These are phyloP conservation scores for Gopherus flavomarginatus DNA, from an alignment of 2,113 vertebrate species.

Conservation along the genomic window DNA sequence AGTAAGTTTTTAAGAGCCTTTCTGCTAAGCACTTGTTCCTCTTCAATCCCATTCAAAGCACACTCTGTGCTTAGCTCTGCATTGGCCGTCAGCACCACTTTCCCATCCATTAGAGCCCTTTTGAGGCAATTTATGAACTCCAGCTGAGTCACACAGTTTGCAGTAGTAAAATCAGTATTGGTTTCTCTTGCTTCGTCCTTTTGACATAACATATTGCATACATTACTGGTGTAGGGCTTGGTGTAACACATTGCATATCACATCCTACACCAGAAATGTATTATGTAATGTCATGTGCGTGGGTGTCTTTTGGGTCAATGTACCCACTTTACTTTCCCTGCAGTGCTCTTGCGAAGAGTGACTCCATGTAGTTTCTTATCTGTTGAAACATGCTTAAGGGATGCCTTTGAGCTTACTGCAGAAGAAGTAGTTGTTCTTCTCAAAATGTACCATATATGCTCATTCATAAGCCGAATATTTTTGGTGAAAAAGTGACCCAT, in stretches of 20 bases:
- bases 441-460: not conserved
- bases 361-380: not conserved
- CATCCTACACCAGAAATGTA: too few species aligned
- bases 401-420: not conserved
- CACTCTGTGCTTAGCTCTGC: not conserved
- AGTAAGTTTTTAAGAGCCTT: not conserved
- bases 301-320: not conserved
- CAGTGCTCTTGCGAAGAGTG: not conserved
- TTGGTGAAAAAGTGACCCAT: too few species aligned
- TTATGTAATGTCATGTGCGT: not conserved
- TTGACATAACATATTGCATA: not conserved
- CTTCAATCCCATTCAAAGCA: not conserved
- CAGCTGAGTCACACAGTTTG: not conserved
- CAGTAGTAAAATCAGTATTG: not conserved
- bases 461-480: too few species aligned
- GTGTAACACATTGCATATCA: not conserved
- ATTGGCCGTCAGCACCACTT: not conserved
- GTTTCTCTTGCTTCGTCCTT: not conserved
- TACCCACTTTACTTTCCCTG: not conserved
- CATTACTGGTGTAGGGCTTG: not conserved
- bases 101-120: not conserved
- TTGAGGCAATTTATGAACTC: not conserved
- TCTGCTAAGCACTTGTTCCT: not conserved
- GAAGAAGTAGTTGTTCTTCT: not conserved
- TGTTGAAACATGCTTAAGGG: not conserved